Conservation (phyloP, 2,888 invertebrate species). For the Leptinotarsa haldemani region DNA sequence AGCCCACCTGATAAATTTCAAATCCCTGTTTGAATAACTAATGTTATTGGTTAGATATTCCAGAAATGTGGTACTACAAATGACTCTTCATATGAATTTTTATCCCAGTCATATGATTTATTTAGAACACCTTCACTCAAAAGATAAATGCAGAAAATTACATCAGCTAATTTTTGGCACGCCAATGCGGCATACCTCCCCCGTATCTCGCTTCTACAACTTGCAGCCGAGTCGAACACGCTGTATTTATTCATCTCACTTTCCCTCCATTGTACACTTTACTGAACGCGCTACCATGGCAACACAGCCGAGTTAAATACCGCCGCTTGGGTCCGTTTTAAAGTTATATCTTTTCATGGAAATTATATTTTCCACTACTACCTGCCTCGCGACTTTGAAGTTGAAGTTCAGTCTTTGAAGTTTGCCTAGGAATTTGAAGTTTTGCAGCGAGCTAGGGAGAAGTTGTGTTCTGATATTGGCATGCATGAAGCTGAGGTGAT, state of each 20-base stretch:
- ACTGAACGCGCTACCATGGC: slow-evolving; percentile 58
- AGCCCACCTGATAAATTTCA: no score
- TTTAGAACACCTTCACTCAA: not conserved
- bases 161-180: not conserved
- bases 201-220: slow-evolving; percentile 49
- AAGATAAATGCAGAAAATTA: not conserved
- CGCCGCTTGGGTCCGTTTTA: slow-evolving; percentile 49
- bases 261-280: slow-evolving; percentile 60
- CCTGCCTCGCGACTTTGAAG: slow-evolving; percentile 29
- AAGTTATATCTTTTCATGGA: slow-evolving; percentile 46
- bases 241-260: slow-evolving; percentile 64
- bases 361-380: slow-evolving; percentile 43
- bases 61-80: no score
- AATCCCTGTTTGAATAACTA: no score
- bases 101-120: no score
- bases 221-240: slow-evolving; percentile 59
- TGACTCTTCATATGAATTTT: no score
- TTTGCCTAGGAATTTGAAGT: slow-evolving; percentile 12
- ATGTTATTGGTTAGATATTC: no score
- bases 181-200: slow-evolving; percentile 28
- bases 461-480: not conserved
- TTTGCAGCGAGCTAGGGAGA: not conserved
- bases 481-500: not conserved
- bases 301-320: slow-evolving; percentile 52
- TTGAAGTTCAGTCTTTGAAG: slow-evolving; percentile 30